phyloP scores from a whole-genome alignment of 2,797 vertebrate genomes.

The Macropus fuliginosus region DNA sequence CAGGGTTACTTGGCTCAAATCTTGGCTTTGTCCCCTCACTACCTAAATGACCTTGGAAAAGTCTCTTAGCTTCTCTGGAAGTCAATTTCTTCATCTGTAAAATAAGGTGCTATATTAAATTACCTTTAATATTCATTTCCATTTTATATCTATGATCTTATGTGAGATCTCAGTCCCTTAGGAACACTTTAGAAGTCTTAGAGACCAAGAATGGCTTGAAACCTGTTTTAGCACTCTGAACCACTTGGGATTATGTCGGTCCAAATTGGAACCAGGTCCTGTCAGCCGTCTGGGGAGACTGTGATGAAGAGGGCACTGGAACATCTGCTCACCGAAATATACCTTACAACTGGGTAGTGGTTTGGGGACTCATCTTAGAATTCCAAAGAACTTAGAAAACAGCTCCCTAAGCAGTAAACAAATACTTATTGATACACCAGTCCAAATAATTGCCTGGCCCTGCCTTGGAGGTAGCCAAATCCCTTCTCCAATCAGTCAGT shows the following conservation, averaged over 20 bases:
- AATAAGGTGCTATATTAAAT: not conserved
- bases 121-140: not conserved
- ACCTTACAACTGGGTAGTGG: slow-evolving; percentile 7
- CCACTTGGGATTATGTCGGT: not conserved
- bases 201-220: slow-evolving; percentile 46
- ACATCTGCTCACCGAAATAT: slow-evolving; percentile 19
- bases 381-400: slow-evolving; percentile 54
- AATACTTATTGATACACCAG: not conserved
- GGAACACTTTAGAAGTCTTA: slow-evolving; percentile 55
- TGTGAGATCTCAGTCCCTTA: slow-evolving; percentile 46
- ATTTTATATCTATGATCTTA: not conserved
- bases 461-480: slow-evolving; percentile 13
- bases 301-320: not conserved
- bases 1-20: not conserved
- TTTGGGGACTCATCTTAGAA: slow-evolving; percentile 30
- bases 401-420: slow-evolving; percentile 10
- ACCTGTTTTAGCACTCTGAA: not conserved
- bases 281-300: slow-evolving; percentile 22
- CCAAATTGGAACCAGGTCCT: slow-evolving; percentile 38
- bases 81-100: not conserved
- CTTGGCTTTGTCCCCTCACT: not conserved
- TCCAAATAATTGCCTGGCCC: not conserved
- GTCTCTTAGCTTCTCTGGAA: not conserved
- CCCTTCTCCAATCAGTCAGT: slow-evolving; percentile 25
- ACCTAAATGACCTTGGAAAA: not conserved